These are phyloP conservation scores for Apodemus sylvaticus DNA, from an alignment of 2,113 vertebrate genomes.

Conservation along the genomic window DNA sequence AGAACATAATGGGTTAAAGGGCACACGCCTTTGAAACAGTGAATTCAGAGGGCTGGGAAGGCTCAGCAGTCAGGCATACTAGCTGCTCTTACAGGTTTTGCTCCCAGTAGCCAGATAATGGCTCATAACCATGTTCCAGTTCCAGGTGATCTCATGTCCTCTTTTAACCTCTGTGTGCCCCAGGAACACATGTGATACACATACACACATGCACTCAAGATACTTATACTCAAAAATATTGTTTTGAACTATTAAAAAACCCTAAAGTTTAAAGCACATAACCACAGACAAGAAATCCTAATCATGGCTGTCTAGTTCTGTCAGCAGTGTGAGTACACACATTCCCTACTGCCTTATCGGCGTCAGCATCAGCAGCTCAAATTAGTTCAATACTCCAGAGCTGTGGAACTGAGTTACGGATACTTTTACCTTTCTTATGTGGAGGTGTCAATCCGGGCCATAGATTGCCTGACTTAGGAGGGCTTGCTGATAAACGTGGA, in stretches of 20 bases:
- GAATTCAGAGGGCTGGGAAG: neutral
- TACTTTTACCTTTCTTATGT: constrained; percentile 93
- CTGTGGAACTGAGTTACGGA: constrained; percentile 9
- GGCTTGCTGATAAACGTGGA: constrained; percentile 91
- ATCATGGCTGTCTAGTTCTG: neutral
- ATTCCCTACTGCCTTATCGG: constrained; percentile 35
- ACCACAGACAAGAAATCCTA: neutral
- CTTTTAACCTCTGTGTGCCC: neutral
- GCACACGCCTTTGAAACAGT: too few relatives aligned
- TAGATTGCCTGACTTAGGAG: constrained; percentile 90
- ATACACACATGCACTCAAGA: neutral
- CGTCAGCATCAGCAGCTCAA: neutral
- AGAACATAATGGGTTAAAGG: neutral
- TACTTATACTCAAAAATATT: neutral
- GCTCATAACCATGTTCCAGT: neutral
- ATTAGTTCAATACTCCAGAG: neutral
- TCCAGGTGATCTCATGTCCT: neutral
- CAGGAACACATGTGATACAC: neutral
- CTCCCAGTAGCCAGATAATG: neutral
- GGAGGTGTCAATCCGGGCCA: constrained; percentile 89
- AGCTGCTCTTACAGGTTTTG: neutral
- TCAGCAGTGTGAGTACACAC: constrained; percentile 2
- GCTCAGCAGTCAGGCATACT: neutral
- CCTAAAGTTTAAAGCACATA: neutral
- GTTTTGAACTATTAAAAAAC: constrained; percentile 7